Percentiles rank a stretch among this genome's conserved stretches.
Conservation (phyloP, 2,113 vertebrate genomes). For the Hyperoodon ampullatus region DNA sequence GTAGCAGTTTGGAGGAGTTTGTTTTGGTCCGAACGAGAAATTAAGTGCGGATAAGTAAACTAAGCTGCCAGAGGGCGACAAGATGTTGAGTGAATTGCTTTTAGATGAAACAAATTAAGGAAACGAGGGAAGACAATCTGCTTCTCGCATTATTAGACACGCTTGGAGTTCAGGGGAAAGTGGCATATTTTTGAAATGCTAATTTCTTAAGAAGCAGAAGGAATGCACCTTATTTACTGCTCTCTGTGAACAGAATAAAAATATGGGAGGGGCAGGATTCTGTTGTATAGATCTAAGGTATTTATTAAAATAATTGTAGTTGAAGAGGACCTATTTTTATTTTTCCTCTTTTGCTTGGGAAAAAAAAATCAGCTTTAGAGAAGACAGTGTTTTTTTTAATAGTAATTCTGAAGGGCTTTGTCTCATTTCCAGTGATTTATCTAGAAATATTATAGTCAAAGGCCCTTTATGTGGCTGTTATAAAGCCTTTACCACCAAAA, state of each 20-base stretch:
- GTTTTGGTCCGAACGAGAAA: constrained; percentile 87
- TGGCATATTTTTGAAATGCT: constrained; percentile 85
- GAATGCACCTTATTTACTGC: constrained; percentile 83
- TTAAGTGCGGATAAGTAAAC: constrained; percentile 86
- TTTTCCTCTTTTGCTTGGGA: background rate
- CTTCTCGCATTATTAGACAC: constrained; percentile 86
- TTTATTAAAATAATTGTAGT: constrained; percentile 31
- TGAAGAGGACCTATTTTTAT: background rate
- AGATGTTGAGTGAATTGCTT: constrained; percentile 88
- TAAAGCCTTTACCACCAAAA: background rate
- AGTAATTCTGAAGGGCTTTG: background rate
- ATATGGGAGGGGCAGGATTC: background rate
- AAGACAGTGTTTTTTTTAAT: background rate
- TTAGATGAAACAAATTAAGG: constrained; percentile 89
- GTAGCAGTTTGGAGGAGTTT: constrained; percentile 83
- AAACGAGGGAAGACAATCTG: constrained; percentile 85
- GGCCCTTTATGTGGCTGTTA: constrained; percentile 6
- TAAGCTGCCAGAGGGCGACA: constrained; percentile 87
- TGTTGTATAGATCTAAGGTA: background rate
- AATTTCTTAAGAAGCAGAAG: constrained; percentile 81
- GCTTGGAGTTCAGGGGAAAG: constrained; percentile 84
- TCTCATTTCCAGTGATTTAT: constrained; percentile 33
- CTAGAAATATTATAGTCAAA: background rate
- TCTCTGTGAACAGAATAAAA: constrained; percentile 76
- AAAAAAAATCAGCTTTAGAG: background rate